These are phyloP conservation scores for Coelopa pilipes DNA, from an alignment of 2,888 invertebrate genomes.

Conservation along the genomic window DNA sequence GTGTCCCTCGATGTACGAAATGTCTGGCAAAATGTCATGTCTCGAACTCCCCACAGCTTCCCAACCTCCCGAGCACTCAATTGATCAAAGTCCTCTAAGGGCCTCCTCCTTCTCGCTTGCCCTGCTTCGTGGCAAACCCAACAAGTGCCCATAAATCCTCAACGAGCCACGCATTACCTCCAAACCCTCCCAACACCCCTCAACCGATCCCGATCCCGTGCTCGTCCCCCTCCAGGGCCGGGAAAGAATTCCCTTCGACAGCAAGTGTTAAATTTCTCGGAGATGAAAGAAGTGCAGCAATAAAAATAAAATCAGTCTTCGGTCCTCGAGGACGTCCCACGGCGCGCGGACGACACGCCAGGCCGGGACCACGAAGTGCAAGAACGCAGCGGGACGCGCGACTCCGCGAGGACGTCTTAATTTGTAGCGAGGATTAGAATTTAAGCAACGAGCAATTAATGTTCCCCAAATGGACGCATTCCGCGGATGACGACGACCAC, in stretches of 20 bases:
- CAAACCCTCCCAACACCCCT: no score
- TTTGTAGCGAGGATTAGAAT: conserved; percentile 67
- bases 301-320: background rate
- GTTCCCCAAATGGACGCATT: conserved; percentile 57
- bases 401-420: conserved; percentile 62
- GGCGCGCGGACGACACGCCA: background rate
- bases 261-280: background rate
- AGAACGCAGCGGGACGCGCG: conserved; percentile 58
- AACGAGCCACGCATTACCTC: no score
- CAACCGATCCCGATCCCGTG: no score
- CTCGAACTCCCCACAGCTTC: no score
- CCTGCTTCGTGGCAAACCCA: no score
- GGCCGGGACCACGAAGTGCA: conserved; percentile 38
- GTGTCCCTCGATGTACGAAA: no score
- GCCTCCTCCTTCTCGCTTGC: no score
- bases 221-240: background rate
- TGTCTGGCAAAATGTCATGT: no score
- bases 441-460: conserved; percentile 68
- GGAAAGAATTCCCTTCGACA: background rate
- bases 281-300: background rate
- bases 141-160: no score
- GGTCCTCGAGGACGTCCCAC: conserved; percentile 3
- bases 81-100: no score
- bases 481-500: conserved; percentile 40
- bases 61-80: no score